phyloP scores from a whole-genome alignment of 2,113 vertebrate species.

The Dipodomys ordii region DNA sequence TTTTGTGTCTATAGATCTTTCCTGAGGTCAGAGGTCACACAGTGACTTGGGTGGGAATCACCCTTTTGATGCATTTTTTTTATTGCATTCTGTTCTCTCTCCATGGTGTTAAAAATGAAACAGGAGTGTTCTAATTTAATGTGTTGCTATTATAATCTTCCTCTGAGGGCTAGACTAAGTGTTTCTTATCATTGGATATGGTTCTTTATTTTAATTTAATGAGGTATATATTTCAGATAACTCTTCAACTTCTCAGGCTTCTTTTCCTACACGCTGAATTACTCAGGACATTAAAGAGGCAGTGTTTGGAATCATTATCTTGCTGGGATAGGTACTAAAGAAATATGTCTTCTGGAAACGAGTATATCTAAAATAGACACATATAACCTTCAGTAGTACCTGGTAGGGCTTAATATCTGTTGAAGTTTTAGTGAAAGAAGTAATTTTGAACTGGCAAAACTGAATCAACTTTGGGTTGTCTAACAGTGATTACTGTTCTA shows the following conservation, averaged over 20 bases:
- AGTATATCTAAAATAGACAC: neutral
- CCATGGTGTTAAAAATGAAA: neutral
- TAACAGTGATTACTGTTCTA: neutral
- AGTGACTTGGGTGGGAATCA: neutral
- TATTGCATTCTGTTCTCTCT: neutral
- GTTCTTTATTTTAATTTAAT: neutral
- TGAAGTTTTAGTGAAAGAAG: neutral
- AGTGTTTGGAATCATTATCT: rapidly evolving
- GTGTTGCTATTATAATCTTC: neutral
- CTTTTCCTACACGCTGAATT: neutral
- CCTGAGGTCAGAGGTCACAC: neutral
- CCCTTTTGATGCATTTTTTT: neutral
- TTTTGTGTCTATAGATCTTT: neutral
- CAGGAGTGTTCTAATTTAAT: neutral
- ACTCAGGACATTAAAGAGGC: neutral
- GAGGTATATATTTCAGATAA: neutral
- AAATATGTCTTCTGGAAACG: neutral
- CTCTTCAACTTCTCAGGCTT: neutral
- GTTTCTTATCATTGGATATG: neutral
- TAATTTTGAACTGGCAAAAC: neutral
- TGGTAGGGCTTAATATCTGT: neutral
- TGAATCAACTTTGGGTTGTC: neutral
- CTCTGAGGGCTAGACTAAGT: neutral
- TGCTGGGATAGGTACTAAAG: neutral
- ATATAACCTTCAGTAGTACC: neutral